A percentile compares a stretch with the other conserved stretches of the same genome.
Conservation (phyloP, 2,888 invertebrate genomes). For the Harpagoxenus sublaevis region DNA sequence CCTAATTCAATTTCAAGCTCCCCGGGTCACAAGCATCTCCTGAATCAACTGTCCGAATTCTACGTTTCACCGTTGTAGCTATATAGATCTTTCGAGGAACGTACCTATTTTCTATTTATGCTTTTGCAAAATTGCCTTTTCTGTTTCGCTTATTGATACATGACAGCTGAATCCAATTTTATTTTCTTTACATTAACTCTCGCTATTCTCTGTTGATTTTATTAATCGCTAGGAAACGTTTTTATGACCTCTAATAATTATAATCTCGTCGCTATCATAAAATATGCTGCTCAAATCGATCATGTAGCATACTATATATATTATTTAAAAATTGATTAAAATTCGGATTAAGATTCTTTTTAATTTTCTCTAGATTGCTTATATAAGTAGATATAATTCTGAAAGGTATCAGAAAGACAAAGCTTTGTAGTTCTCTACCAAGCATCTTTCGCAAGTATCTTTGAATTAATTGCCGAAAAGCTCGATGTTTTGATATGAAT, state of each 20-base stretch:
- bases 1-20: conserved; percentile 33
- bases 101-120: background rate
- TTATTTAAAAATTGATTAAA: background rate
- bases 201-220: background rate
- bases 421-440: background rate
- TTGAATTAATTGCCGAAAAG: background rate
- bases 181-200: background rate
- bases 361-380: background rate
- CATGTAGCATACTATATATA: background rate
- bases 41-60: conserved; percentile 15
- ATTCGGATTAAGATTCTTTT: background rate
- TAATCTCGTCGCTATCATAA: background rate
- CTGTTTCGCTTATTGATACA: background rate
- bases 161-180: background rate
- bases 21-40: background rate
- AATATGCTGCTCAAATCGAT: background rate
- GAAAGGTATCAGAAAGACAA: background rate
- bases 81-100: background rate
- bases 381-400: background rate
- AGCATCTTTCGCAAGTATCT: background rate
- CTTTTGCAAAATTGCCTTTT: background rate
- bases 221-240: background rate
- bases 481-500: background rate
- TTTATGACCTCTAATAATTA: background rate
- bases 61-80: background rate